phyloP scores from a whole-genome alignment of 2,113 vertebrate species.

The Danio rerio region DNA sequence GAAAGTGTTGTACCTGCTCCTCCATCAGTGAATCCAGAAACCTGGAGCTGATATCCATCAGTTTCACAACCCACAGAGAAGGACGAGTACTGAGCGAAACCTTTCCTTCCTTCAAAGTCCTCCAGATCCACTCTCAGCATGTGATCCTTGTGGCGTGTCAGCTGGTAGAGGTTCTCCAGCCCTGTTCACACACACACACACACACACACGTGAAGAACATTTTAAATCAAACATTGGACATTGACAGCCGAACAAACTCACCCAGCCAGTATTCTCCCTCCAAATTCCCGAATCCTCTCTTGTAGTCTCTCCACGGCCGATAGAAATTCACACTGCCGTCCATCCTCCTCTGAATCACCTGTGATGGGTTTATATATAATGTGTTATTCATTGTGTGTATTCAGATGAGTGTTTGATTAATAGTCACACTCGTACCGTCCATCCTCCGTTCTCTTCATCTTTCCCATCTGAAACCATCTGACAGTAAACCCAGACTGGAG shows the following conservation, averaged over 20 bases:
- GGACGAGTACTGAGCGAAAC: constrained; percentile 67
- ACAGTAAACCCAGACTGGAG: constrained; percentile 64
- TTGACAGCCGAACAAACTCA: constrained; percentile 46
- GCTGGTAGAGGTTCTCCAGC: constrained; percentile 73
- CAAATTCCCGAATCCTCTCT: constrained; percentile 63
- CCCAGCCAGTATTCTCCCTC: constrained; percentile 68
- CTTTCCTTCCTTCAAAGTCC: constrained; percentile 68
- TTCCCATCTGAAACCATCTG: constrained; percentile 60
- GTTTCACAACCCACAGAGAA: constrained; percentile 75
- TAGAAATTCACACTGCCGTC: constrained; percentile 65
- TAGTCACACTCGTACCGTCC: constrained; percentile 63
- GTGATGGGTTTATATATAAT: not conserved
- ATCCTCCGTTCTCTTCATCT: constrained; percentile 64
- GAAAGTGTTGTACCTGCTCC: constrained; percentile 72
- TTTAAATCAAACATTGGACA: not conserved
- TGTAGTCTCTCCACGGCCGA: constrained; percentile 61
- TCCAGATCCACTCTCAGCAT: constrained; percentile 76
- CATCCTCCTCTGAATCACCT: constrained; percentile 73
- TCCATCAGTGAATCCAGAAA: constrained; percentile 74
- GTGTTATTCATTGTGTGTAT: too few species aligned
- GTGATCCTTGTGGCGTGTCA: constrained; percentile 72
- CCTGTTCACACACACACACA: constrained; percentile 66
- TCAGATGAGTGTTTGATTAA: too few species aligned
- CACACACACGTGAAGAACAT: constrained; percentile 66
- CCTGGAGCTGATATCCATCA: constrained; percentile 75